phyloP scores from a whole-genome alignment of 2,113 vertebrate species.

The Donacobius atricapilla region DNA sequence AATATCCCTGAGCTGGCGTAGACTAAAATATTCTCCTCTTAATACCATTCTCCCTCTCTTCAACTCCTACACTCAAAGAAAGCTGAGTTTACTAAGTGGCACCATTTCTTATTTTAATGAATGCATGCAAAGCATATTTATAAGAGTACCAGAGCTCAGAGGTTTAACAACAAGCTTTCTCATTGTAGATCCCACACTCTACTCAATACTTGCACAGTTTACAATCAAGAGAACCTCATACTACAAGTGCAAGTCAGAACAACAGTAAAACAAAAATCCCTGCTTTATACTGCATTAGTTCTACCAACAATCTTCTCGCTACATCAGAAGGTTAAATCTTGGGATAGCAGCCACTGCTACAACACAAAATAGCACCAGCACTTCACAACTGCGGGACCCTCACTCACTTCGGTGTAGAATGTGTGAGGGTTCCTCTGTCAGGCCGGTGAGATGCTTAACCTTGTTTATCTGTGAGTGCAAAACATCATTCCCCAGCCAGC shows the following conservation, averaged over 20 bases:
- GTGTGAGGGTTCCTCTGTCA: neutral
- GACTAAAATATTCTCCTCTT: conserved; percentile 41
- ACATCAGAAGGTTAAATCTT: neutral
- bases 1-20: conserved; percentile 22
- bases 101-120: neutral
- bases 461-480: conserved; percentile 51
- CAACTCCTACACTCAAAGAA: conserved; percentile 19
- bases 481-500: conserved; percentile 36
- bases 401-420: neutral
- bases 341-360: neutral
- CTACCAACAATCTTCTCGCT: neutral
- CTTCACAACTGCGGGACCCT: neutral
- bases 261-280: neutral
- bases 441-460: conserved; percentile 2
- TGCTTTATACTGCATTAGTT: neutral
- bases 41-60: conserved; percentile 25
- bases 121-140: neutral
- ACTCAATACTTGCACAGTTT: neutral
- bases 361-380: neutral
- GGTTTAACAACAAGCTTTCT: neutral
- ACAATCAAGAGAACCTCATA: neutral
- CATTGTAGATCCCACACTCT: neutral
- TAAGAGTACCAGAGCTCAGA: neutral
- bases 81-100: conserved; percentile 15
- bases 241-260: neutral